phyloP scores from a whole-genome alignment of 2,888 invertebrate species.

The Platycheirus rosarum region DNA sequence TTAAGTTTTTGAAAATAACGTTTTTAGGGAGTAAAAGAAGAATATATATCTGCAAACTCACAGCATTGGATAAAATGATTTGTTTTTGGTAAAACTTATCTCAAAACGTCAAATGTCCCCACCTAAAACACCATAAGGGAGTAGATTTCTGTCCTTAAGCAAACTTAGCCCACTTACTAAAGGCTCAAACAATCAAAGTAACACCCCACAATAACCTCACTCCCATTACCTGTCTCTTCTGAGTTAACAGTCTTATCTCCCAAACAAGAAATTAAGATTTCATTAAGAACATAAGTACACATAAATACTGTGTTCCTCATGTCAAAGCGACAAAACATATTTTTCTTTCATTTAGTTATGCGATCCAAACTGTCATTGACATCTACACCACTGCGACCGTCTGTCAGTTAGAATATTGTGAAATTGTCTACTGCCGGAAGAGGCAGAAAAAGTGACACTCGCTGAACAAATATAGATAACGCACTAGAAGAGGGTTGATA shows the following conservation, averaged over 20 bases:
- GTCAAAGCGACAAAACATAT: conserved; percentile 51
- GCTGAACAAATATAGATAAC: conserved; percentile 77
- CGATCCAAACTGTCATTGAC: conserved; percentile 60
- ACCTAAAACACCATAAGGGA: background rate
- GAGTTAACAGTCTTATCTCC: background rate
- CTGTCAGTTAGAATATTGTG: conserved; percentile 34
- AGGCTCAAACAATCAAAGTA: background rate
- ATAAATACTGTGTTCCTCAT: conserved; percentile 33
- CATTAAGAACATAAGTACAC: conserved; percentile 58
- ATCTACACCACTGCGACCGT: conserved; percentile 46
- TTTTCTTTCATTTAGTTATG: conserved; percentile 52
- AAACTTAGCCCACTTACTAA: background rate
- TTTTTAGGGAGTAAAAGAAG: no score
- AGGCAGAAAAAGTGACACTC: conserved; percentile 56
- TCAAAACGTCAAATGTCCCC: no score
- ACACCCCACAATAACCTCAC: background rate
- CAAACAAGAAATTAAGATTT: conserved; percentile 42
- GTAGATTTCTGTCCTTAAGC: background rate
- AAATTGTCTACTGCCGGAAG: background rate
- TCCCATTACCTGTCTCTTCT: background rate
- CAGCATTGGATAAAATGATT: no score
- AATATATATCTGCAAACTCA: no score
- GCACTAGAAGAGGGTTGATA: conserved; percentile 32
- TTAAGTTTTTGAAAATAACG: no score
- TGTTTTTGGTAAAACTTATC: no score